Conservation (phyloP, 2,113 vertebrate species). For the Bos taurus region DNA sequence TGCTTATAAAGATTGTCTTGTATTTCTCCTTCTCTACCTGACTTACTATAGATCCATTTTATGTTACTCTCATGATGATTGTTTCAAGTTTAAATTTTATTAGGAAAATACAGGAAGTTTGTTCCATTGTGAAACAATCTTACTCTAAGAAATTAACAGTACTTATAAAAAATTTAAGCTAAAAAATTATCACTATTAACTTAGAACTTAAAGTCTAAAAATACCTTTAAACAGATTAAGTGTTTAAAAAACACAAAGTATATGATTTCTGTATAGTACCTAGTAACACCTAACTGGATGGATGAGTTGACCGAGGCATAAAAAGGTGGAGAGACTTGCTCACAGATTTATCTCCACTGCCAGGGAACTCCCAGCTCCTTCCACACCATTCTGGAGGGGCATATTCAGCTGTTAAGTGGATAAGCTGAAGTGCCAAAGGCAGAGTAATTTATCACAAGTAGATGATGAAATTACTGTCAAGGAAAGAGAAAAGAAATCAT, state of each 20-base stretch:
- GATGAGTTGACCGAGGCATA: background rate
- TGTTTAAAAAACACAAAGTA: background rate
- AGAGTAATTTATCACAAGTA: background rate
- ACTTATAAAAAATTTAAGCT: background rate
- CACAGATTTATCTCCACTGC: background rate
- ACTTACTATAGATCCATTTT: background rate
- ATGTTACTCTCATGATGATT: background rate
- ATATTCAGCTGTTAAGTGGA: background rate
- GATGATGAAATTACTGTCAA: background rate
- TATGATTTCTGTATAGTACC: background rate
- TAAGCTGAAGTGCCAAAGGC: background rate
- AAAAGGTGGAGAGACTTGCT: background rate
- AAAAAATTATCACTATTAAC: background rate
- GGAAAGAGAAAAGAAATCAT: constrained; percentile 18
- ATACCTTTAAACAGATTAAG: background rate
- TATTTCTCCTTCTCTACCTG: background rate
- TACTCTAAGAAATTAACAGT: background rate
- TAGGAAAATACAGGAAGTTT: background rate
- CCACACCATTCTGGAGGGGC: no score
- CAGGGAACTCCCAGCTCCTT: background rate
- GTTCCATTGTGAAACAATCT: background rate
- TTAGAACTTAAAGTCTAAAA: background rate
- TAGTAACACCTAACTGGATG: background rate
- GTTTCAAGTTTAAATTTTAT: background rate
- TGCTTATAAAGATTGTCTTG: background rate